These are phyloP conservation scores for Oncorhynchus masou DNA, from an alignment of 2,113 vertebrate species.

Conservation along the genomic window DNA sequence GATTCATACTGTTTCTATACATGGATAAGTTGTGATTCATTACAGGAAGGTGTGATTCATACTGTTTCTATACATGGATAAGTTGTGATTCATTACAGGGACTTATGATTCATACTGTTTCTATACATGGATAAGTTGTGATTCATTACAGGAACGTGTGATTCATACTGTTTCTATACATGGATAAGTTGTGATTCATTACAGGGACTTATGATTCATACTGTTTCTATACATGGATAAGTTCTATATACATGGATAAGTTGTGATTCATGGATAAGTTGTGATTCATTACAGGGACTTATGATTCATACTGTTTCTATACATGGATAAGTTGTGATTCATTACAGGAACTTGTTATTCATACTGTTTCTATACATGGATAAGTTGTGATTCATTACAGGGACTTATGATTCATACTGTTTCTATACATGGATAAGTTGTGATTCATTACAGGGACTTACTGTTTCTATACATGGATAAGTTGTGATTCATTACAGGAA, in stretches of 20 bases:
- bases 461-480: conserved; percentile 38
- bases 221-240: conserved; percentile 14
- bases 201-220: conserved; percentile 45
- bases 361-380: conserved; percentile 41
- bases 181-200: too few species aligned
- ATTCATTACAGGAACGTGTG: too few species aligned
- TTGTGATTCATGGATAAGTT: conserved; percentile 24
- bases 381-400: not conserved
- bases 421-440: conserved; percentile 38
- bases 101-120: too few species aligned
- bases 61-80: too few species aligned
- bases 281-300: not conserved
- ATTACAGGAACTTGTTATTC: conserved; percentile 39
- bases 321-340: conserved; percentile 34
- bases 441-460: not conserved
- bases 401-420: conserved; percentile 46
- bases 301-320: conserved; percentile 49
- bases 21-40: too few species aligned
- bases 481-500: not conserved
- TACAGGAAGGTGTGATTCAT: too few species aligned
- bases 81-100: too few species aligned
- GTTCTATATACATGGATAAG: conserved; percentile 50
- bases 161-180: too few species aligned
- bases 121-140: too few species aligned
- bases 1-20: too few species aligned